Conservation (phyloP, 2,888 invertebrate species). For the Orchestes rusci region DNA sequence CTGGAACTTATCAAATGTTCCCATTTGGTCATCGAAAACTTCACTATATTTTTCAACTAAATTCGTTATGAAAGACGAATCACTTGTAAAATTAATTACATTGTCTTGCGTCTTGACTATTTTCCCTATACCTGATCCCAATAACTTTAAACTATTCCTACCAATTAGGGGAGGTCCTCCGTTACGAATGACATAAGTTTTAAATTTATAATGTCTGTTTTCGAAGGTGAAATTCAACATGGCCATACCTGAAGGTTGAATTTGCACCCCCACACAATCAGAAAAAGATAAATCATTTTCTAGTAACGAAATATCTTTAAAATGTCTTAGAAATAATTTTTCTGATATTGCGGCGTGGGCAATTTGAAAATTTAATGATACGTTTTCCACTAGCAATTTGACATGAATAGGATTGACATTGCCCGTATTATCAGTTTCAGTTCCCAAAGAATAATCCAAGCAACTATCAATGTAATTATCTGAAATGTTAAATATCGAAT, state of each 20-base stretch:
- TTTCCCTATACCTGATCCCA: conserved; percentile 15
- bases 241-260: conserved; percentile 16
- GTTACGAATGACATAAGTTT: conserved; percentile 16
- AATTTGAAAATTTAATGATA: conserved; percentile 19
- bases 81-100: not conserved
- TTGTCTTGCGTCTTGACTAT: not conserved
- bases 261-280: conserved; percentile 18
- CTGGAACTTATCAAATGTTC: conserved; percentile 19
- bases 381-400: conserved; percentile 15
- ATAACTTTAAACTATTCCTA: conserved; percentile 15
- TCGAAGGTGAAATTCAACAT: conserved; percentile 16
- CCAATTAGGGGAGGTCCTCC: conserved; percentile 19
- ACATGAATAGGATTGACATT: conserved; percentile 15
- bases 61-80: not conserved
- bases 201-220: conserved; percentile 7
- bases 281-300: conserved; percentile 17
- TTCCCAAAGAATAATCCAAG: no score
- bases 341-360: conserved; percentile 20
- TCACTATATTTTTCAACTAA: no score
- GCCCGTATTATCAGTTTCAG: conserved; percentile 1
- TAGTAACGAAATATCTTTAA: conserved; percentile 7
- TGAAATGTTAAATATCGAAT: conserved; percentile 12
- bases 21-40: no score
- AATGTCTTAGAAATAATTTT: conserved; percentile 20
- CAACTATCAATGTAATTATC: conserved; percentile 2